phyloP scores from a whole-genome alignment of 2,113 vertebrate genomes.

The Sinocyclocheilus anshuiensis region DNA sequence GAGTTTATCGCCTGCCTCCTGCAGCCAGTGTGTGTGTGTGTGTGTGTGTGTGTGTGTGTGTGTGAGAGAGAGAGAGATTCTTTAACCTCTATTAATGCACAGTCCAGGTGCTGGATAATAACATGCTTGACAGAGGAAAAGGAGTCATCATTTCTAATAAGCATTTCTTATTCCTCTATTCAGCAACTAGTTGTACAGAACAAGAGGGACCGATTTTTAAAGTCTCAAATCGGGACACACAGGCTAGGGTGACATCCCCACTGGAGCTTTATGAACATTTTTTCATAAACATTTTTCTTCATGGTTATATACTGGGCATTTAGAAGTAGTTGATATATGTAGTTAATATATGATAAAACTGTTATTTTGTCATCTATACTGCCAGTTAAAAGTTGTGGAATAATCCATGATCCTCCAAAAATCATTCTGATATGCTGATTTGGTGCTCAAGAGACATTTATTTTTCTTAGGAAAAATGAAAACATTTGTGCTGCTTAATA shows the following conservation, averaged over 20 bases:
- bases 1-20: constrained; percentile 23
- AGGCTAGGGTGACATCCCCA: neutral
- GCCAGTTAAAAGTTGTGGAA: too few relatives aligned
- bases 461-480: too few relatives aligned
- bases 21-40: neutral
- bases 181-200: neutral
- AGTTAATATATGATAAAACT: too few relatives aligned
- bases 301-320: neutral
- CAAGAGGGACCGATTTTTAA: neutral
- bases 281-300: neutral
- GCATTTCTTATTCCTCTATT: neutral
- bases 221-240: neutral
- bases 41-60: neutral
- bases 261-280: neutral
- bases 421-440: too few relatives aligned
- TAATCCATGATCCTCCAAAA: too few relatives aligned
- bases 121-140: constrained; percentile 17
- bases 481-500: too few relatives aligned
- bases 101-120: constrained; percentile 31
- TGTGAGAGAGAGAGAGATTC: neutral
- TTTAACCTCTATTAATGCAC: constrained; percentile 54
- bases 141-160: constrained; percentile 23
- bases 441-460: too few relatives aligned
- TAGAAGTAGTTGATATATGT: neutral
- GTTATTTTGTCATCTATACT: too few relatives aligned